Percentiles rank a stretch among this genome's conserved stretches.
Conservation (phyloP, 2,888 invertebrate genomes). For the Sylvicola fuscatus region DNA sequence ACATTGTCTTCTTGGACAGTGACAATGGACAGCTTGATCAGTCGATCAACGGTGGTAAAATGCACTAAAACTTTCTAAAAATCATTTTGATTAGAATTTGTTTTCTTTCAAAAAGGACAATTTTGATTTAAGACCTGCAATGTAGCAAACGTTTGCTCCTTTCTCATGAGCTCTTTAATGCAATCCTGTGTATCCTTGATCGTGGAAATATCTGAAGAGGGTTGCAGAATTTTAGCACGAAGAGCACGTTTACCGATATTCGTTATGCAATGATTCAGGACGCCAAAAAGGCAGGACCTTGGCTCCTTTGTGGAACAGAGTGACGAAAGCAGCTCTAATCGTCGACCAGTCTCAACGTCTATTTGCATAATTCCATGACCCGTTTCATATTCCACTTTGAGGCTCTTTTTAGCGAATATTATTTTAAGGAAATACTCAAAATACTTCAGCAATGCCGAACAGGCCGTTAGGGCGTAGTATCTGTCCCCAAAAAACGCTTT, state of each 20-base stretch:
- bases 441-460: slow-evolving; percentile 69
- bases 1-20: slow-evolving; percentile 26
- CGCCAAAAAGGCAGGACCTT: slow-evolving; percentile 36
- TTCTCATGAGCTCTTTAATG: slow-evolving; percentile 52
- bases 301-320: slow-evolving; percentile 23
- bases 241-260: slow-evolving; percentile 54
- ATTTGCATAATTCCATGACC: slow-evolving; percentile 66
- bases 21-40: slow-evolving; percentile 15
- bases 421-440: slow-evolving; percentile 59
- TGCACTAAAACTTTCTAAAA: slow-evolving; percentile 38
- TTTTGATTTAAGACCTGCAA: slow-evolving; percentile 15
- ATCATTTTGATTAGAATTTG: background rate
- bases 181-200: slow-evolving; percentile 52
- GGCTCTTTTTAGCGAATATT: slow-evolving; percentile 49
- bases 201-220: slow-evolving; percentile 41
- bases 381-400: slow-evolving; percentile 64
- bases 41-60: slow-evolving; percentile 57
- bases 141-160: slow-evolving; percentile 39
- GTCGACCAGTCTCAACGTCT: slow-evolving; percentile 68
- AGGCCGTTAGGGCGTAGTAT: slow-evolving; percentile 68
- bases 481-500: slow-evolving; percentile 25
- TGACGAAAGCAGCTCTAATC: slow-evolving; percentile 48
- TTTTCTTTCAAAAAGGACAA: background rate
- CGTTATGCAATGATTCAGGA: slow-evolving; percentile 49
- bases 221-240: slow-evolving; percentile 63